Evolutionary conservation across 2,113 vertebrate species (phyloP).

Genomic region (Pelecanoides urinatrix): DNA sequence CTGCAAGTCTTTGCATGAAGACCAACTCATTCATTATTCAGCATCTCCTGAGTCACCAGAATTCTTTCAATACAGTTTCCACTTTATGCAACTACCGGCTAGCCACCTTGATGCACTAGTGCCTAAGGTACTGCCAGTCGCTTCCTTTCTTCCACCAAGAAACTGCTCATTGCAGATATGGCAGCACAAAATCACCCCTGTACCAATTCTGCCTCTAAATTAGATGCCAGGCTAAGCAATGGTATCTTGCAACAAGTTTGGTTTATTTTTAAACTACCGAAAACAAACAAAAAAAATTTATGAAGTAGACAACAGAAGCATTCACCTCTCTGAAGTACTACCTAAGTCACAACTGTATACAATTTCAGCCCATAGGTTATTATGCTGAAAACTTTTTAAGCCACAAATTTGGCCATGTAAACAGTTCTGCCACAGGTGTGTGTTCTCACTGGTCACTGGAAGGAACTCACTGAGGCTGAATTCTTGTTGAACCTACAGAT

Average conservation of each 20-base stretch:
- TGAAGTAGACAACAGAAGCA: not conserved
- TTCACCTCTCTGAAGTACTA: not conserved
- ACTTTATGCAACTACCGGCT: not conserved
- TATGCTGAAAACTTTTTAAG: not conserved
- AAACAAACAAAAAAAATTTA: not conserved
- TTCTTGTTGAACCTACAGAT: not conserved
- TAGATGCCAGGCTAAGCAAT: not conserved
- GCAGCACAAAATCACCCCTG: not conserved
- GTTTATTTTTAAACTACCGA: not conserved
- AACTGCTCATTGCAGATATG: accelerated
- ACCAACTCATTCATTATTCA: not conserved
- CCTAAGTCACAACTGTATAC: accelerated
- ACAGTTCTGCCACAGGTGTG: not conserved
- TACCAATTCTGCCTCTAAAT: not conserved
- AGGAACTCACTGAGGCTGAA: not conserved
- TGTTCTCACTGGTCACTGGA: not conserved
- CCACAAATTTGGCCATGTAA: not conserved
- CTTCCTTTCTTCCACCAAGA: not conserved
- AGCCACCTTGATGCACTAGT: not conserved
- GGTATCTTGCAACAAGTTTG: accelerated
- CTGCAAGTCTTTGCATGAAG: not conserved
- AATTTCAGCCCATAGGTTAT: not conserved
- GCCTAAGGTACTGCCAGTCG: not conserved
- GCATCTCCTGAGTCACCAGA: not conserved
- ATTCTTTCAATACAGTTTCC: not conserved